Evolutionary conservation across 2,888 invertebrate genomes (phyloP).

Genomic region (Rotaria macrura): DNA sequence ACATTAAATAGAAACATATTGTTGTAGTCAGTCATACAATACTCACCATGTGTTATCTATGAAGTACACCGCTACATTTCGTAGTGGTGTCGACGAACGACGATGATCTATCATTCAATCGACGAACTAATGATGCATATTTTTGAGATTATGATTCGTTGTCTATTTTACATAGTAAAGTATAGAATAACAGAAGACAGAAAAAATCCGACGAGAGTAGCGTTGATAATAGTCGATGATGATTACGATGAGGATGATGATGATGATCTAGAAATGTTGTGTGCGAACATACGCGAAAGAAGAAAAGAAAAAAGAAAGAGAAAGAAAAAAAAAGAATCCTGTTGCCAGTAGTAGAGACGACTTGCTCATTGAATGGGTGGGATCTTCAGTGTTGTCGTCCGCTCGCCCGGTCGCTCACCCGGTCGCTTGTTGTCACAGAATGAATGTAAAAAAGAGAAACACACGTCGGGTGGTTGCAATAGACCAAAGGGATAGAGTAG

Average conservation of each 20-base stretch:
- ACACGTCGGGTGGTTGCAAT: neutral
- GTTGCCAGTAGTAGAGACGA: neutral
- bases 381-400: neutral
- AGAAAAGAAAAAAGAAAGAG: neutral
- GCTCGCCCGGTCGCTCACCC: neutral
- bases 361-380: neutral
- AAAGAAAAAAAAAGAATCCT: neutral
- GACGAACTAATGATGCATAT: neutral
- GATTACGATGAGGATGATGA: neutral
- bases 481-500: neutral
- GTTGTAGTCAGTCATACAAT: neutral
- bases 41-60: neutral
- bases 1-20: neutral
- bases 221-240: neutral
- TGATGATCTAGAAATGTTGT: neutral
- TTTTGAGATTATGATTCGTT: neutral
- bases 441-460: neutral
- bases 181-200: neutral
- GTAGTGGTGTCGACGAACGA: neutral
- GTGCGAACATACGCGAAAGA: neutral
- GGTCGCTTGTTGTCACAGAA: neutral
- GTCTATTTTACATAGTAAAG: neutral
- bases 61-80: neutral
- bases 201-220: neutral
- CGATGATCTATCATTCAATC: constrained; percentile 4